Evolutionary conservation across 2,888 invertebrate species (phyloP).

Genomic region (Podabrus alpinus): DNA sequence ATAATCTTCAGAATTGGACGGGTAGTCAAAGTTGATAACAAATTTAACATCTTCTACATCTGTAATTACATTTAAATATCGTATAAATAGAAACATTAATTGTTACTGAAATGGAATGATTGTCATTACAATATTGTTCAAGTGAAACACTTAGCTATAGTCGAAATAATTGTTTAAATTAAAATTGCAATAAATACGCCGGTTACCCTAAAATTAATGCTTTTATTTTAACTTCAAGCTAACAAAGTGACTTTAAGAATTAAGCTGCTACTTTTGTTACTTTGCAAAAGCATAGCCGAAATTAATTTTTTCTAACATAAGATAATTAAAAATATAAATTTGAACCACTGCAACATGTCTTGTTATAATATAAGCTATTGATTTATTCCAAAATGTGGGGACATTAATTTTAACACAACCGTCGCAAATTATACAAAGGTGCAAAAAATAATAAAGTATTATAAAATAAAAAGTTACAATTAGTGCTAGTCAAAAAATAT

Average conservation of each 20-base stretch:
- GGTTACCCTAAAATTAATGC: background rate
- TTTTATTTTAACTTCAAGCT: background rate
- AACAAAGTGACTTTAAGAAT: background rate
- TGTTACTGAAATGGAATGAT: background rate
- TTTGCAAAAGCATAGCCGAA: too few species aligned
- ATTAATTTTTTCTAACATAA: too few species aligned
- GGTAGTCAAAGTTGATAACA: slow-evolving; percentile 98
- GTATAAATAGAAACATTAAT: background rate
- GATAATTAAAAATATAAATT: too few species aligned
- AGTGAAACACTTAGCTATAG: background rate
- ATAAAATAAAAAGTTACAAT: background rate
- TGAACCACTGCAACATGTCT: too few species aligned
- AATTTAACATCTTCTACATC: slow-evolving; percentile 99
- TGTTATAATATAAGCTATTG: too few species aligned
- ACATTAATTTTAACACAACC: background rate
- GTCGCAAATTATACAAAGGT: background rate
- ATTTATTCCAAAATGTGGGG: too few species aligned
- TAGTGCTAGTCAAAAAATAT: background rate
- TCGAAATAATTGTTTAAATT: background rate
- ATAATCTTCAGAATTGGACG: slow-evolving; percentile 96
- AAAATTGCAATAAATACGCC: background rate
- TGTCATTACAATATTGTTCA: background rate
- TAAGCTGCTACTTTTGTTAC: background rate
- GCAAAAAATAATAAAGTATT: background rate
- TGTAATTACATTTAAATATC: slow-evolving; percentile 55